Conservation (phyloP, 2,113 vertebrate genomes). For the Clarias gariepinus region DNA sequence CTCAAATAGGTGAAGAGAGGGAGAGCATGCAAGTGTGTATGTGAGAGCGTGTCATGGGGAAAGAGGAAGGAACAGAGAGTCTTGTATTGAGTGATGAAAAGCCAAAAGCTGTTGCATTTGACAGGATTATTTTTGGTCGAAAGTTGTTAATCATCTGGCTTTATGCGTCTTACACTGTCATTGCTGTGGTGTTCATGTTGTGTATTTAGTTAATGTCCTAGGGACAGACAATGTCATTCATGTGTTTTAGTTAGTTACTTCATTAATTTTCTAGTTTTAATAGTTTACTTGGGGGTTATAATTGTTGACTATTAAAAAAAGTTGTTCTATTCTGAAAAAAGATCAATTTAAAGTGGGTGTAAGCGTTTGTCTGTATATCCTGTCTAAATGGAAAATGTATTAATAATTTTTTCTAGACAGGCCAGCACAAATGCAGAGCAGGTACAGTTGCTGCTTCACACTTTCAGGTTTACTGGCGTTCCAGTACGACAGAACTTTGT, state of each 20-base stretch:
- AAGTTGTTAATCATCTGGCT: conserved; percentile 9
- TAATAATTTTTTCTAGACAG: conserved; percentile 72
- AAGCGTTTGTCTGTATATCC: conserved; percentile 64
- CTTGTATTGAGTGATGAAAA: conserved; percentile 41
- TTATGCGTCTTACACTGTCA: background rate
- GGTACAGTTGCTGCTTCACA: background rate
- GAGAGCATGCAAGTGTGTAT: conserved; percentile 44
- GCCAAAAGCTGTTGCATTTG: conserved; percentile 37
- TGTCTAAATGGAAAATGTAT: conserved; percentile 85
- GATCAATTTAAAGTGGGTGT: background rate
- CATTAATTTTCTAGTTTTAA: background rate
- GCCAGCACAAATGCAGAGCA: background rate
- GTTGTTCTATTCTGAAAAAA: background rate
- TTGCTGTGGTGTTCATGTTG: background rate
- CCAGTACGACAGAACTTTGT: background rate
- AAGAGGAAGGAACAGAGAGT: conserved; percentile 31
- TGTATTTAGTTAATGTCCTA: background rate
- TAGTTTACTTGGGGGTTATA: background rate
- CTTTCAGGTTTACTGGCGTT: background rate
- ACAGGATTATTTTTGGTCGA: conserved; percentile 43
- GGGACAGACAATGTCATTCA: background rate
- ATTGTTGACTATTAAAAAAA: background rate
- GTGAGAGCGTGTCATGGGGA: conserved; percentile 28
- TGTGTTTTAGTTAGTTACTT: background rate
- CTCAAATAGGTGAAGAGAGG: conserved; percentile 53